Percentiles rank a stretch among this genome's conserved stretches.
These are phyloP conservation scores for Conger conger DNA, from an alignment of 2,113 vertebrate species.

Conservation along the genomic window DNA sequence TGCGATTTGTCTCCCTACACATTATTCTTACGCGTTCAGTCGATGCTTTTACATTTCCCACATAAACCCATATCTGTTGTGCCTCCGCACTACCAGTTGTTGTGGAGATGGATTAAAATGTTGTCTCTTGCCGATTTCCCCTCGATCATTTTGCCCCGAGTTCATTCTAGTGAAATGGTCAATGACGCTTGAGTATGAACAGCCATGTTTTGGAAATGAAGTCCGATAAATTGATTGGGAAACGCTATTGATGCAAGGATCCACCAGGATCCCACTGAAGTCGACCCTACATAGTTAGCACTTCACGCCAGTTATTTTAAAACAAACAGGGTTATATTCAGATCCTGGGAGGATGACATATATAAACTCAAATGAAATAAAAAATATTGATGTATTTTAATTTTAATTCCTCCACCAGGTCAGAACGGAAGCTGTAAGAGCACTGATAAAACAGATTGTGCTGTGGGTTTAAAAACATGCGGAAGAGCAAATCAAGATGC, in stretches of 20 bases:
- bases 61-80: neutral
- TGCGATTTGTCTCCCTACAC: neutral
- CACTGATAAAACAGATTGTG: neutral
- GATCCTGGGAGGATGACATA: neutral
- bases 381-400: neutral
- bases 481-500: neutral
- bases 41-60: neutral
- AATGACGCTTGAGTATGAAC: neutral
- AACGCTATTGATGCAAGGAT: neutral
- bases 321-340: neutral
- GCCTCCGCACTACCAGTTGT: neutral
- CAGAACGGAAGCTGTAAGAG: neutral
- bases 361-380: neutral
- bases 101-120: neutral
- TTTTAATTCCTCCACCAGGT: neutral
- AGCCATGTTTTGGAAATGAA: neutral
- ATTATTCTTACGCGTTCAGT: neutral
- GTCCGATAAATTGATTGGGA: conserved; percentile 22
- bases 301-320: neutral
- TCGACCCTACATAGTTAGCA: neutral
- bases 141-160: conserved; percentile 14
- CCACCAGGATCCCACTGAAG: neutral
- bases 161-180: neutral
- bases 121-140: neutral
- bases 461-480: neutral